Percentiles rank a stretch among this genome's conserved stretches.
phyloP scores from a whole-genome alignment of 1,140 invertebrate genomes.

The Trichonephila clavipes region DNA sequence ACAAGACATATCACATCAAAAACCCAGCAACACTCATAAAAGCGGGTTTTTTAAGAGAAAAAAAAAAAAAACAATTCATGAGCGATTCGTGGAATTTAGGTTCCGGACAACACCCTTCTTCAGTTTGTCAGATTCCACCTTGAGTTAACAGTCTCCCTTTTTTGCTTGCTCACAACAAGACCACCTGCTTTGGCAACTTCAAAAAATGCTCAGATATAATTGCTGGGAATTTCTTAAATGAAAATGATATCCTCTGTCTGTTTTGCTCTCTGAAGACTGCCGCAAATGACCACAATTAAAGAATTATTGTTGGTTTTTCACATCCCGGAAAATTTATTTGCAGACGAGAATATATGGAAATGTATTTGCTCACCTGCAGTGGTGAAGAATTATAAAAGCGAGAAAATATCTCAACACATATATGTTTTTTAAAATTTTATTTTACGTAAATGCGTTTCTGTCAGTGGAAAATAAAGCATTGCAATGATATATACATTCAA shows the following conservation, averaged over 20 bases:
- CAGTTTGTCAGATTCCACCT: constrained; percentile 10
- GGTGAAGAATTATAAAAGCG: too few species aligned
- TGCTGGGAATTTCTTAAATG: not conserved
- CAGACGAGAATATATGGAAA: not conserved
- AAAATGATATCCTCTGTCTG: not conserved
- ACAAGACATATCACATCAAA: not conserved
- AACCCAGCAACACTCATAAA: not conserved
- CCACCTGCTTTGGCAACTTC: not conserved
- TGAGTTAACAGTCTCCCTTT: not conserved
- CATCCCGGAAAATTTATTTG: too few species aligned
- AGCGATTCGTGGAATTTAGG: not conserved
- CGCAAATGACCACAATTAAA: not conserved
- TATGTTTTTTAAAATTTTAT: too few species aligned
- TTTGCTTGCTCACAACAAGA: not conserved
- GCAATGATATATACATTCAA: too few species aligned
- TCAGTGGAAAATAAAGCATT: too few species aligned
- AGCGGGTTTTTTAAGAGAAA: not conserved
- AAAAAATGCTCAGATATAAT: not conserved
- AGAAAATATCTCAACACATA: too few species aligned
- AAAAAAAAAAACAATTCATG: not conserved
- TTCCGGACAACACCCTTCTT: not conserved
- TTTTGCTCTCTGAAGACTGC: not conserved
- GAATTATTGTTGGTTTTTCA: not conserved
- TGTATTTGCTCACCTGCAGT: too few species aligned
- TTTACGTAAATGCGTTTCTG: too few species aligned